Percentiles rank a stretch among this genome's conserved stretches.
Conservation (phyloP, 2,113 vertebrate genomes). For the Microtus pennsylvanicus region DNA sequence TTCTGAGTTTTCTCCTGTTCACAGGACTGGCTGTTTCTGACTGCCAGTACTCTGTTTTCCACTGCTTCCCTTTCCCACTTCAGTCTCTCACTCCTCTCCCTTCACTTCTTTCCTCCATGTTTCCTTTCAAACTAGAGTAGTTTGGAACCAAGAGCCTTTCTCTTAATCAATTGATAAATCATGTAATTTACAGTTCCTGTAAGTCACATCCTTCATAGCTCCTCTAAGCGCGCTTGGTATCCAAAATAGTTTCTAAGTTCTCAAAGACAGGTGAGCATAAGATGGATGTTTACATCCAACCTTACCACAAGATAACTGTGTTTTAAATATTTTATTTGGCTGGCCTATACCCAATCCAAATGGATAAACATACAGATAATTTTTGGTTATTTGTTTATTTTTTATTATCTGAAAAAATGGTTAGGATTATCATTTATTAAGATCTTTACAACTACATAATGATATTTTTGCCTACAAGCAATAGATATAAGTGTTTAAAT, state of each 20-base stretch:
- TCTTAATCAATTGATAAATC: neutral
- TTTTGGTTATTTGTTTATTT: constrained; percentile 29
- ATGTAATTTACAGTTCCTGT: constrained; percentile 15
- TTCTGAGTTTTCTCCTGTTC: constrained; percentile 36
- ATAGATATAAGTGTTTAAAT: neutral
- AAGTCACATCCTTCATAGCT: neutral
- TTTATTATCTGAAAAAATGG: constrained; percentile 18
- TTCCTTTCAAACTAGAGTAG: constrained; percentile 32
- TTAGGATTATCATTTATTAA: neutral
- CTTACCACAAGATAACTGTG: neutral
- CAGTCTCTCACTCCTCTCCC: neutral
- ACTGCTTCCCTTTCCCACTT: neutral
- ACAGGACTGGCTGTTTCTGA: neutral
- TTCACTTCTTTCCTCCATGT: neutral
- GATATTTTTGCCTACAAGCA: neutral
- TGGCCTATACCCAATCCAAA: neutral
- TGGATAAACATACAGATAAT: neutral
- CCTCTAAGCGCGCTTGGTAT: neutral
- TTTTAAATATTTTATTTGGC: constrained; percentile 45
- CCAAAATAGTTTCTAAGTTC: neutral
- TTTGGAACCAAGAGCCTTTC: neutral
- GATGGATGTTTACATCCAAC: neutral
- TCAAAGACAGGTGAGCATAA: constrained; percentile 6
- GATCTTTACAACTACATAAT: neutral
- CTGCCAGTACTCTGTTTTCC: neutral